Percentiles rank a stretch among this genome's conserved stretches.
Evolutionary conservation across 2,113 vertebrate species (phyloP).

Genomic region (Galbula dea): DNA sequence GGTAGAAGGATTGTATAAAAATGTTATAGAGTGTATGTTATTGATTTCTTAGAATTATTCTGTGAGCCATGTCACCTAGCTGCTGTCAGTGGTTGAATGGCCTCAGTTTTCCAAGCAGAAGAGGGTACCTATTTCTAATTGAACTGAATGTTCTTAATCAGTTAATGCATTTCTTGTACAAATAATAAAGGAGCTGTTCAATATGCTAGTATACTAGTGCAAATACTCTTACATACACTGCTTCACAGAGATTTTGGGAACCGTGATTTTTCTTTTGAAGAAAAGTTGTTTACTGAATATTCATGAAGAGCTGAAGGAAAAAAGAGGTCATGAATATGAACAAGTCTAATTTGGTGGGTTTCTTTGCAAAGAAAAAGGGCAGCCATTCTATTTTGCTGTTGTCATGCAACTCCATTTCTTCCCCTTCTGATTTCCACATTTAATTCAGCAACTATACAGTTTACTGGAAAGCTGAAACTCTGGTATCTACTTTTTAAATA

Average conservation of each 20-base stretch:
- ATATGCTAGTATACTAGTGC: neutral
- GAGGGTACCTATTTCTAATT: neutral
- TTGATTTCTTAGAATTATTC: neutral
- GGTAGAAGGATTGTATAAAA: neutral
- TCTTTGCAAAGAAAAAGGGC: neutral
- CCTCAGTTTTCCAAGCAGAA: neutral
- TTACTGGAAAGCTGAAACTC: neutral
- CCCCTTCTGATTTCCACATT: neutral
- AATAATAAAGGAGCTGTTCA: constrained; percentile 19
- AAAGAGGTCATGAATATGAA: constrained; percentile 56
- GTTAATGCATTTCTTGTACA: constrained; percentile 4
- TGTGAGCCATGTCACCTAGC: neutral
- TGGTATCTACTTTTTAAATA: neutral
- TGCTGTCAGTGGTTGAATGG: neutral
- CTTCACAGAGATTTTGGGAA: neutral
- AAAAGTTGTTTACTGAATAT: constrained; percentile 47
- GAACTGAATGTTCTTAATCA: neutral
- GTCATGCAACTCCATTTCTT: neutral
- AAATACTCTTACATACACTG: neutral
- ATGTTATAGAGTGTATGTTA: fast-evolving
- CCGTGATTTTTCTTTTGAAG: constrained; percentile 22
- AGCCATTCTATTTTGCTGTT: neutral
- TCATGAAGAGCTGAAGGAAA: constrained; percentile 35
- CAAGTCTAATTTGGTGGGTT: constrained; percentile 1
- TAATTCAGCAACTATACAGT: neutral